Conservation (phyloP, 2,888 invertebrate genomes). For the Cheilosia vernalis region DNA sequence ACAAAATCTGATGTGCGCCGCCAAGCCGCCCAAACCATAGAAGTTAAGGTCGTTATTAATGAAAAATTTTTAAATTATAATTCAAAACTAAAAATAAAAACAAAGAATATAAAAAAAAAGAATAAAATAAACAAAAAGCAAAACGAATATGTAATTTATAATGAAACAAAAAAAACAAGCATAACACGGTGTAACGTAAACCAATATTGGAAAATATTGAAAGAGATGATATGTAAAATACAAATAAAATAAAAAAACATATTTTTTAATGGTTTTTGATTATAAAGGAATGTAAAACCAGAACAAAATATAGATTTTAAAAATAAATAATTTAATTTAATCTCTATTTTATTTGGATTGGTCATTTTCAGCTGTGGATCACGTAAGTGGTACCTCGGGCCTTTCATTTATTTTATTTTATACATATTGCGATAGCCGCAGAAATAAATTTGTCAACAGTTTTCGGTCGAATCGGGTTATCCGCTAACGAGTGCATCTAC, state of each 20-base stretch:
- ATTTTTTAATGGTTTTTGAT: slow-evolving; percentile 76
- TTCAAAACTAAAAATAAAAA: slow-evolving; percentile 78
- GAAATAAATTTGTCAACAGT: too few species aligned
- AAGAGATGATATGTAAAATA: slow-evolving; percentile 75
- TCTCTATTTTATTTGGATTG: neutral
- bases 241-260: slow-evolving; percentile 74
- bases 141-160: slow-evolving; percentile 75
- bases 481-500: too few species aligned
- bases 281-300: slow-evolving; percentile 75
- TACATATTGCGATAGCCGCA: too few species aligned
- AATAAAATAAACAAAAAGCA: slow-evolving; percentile 74
- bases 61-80: slow-evolving; percentile 78
- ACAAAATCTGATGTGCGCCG: slow-evolving; percentile 78
- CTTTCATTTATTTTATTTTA: too few species aligned
- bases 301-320: slow-evolving; percentile 75
- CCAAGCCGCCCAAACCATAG: slow-evolving; percentile 77
- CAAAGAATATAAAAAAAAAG: slow-evolving; percentile 76
- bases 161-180: slow-evolving; percentile 70
- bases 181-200: slow-evolving; percentile 72
- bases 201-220: slow-evolving; percentile 75
- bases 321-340: slow-evolving; percentile 74
- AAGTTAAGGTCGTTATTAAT: slow-evolving; percentile 79
- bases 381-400: too few species aligned
- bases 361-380: neutral
- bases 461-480: too few species aligned